Evolutionary conservation across 1,140 invertebrate species (phyloP), one percentile per base, ranked within the genome.

Genomic region (Meloidogyne hapla): DNA sequence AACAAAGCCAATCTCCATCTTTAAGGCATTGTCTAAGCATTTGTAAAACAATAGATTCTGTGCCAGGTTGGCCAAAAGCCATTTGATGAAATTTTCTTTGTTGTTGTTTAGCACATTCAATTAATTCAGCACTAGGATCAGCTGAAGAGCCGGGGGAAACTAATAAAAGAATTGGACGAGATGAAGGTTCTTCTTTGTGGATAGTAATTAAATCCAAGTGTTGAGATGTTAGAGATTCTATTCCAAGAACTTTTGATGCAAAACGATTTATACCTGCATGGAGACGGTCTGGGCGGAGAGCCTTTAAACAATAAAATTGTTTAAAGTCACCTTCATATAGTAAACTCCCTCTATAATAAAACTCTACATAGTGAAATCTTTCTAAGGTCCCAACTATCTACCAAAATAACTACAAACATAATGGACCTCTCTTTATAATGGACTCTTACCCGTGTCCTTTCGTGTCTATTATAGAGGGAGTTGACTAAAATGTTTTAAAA

Each of bases 81-180:
- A 84, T 45, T 67, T 84, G 70, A 56, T 77, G 79, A 69, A 72
- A 12, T n/a, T 33, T 72, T 61, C 6, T 40, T 21, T 23, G 26
- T 38, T 72, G 40, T 89, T 62, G 88, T 87, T 13, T 88, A 0
- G 92, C 92, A 28, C 93, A 85, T 67, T 91, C 90, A 75, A 89
- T 88, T 15, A 94, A 88, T 85, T 94, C 93, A 69, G 91, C 90
- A 1, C 92, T 92, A n/a, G 94, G 94, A 90, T 95, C 94, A 69
- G 91, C 91, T 69, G 93, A 93, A 45, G 92, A 89, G 90, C 79
- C 91, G 1, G 70, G 70, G 5, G 70, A 56, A 63, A 90, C 91
- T 28, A 94, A 89, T 56, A 95, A 90, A 13, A 95, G 87, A 72
- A 94, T 91, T 1, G 93, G 93, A 84, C 85, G 74, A 15, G 56